Conservation (phyloP, 2,888 invertebrate species). For the Pammene aurita region DNA sequence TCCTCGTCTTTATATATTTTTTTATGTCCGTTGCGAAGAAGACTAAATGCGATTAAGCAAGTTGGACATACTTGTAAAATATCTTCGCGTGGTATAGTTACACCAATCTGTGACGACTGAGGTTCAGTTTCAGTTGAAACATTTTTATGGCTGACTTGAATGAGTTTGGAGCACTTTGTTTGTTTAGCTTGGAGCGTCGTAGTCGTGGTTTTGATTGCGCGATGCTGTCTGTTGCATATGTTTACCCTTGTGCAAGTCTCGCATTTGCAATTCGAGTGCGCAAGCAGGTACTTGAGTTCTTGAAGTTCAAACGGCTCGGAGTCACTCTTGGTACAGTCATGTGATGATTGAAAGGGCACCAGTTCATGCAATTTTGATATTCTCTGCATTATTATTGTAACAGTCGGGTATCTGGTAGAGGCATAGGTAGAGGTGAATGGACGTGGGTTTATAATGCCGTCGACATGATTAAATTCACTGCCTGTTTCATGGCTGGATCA, state of each 20-base stretch:
- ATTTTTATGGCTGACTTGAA: conserved; percentile 41
- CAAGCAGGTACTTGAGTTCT: conserved; percentile 60
- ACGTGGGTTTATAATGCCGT: too few relatives aligned
- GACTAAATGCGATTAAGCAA: conserved; percentile 56
- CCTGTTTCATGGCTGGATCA: too few relatives aligned
- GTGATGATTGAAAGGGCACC: neutral
- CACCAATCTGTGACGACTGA: conserved; percentile 35
- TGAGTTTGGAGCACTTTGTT: conserved; percentile 39
- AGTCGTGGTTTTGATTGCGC: conserved; percentile 48
- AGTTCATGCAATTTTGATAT: neutral
- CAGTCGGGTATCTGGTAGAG: neutral
- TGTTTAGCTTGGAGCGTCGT: conserved; percentile 38
- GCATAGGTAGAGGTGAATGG: too few relatives aligned
- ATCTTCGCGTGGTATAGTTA: conserved; percentile 40
- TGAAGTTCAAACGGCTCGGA: conserved; percentile 62
- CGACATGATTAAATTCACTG: neutral
- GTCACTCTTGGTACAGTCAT: neutral
- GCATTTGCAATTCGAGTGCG: conserved; percentile 61
- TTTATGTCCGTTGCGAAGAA: conserved; percentile 50
- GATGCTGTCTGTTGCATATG: conserved; percentile 44
- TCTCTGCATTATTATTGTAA: neutral
- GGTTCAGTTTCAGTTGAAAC: conserved; percentile 24
- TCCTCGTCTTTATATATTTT: conserved; percentile 65
- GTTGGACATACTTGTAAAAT: conserved; percentile 59
- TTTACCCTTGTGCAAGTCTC: conserved; percentile 44